phyloP scores from a whole-genome alignment of 1,140 invertebrate species.

The Stegodyphus dumicola region DNA sequence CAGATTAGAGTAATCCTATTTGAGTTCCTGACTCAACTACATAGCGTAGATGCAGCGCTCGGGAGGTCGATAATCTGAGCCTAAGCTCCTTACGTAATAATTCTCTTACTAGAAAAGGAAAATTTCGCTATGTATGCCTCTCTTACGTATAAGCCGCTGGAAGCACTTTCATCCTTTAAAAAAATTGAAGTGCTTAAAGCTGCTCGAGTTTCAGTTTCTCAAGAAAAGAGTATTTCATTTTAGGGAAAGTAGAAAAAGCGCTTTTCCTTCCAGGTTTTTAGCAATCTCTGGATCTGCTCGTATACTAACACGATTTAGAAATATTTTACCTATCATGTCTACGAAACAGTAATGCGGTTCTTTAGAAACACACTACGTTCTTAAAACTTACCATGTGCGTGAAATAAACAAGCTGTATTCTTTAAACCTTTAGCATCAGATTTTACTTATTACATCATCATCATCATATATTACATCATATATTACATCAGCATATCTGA shows the following conservation, averaged over 20 bases:
- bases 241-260: not conserved
- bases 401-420: too few relatives aligned
- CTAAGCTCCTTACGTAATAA: conserved; percentile 54
- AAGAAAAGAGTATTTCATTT: not conserved
- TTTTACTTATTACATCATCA: too few relatives aligned
- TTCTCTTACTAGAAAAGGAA: conserved; percentile 15
- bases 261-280: not conserved
- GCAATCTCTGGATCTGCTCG: too few relatives aligned
- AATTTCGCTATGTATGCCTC: not conserved
- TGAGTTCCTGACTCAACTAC: conserved; percentile 36
- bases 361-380: too few relatives aligned
- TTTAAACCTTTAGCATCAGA: too few relatives aligned
- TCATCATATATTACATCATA: too few relatives aligned
- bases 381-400: too few relatives aligned
- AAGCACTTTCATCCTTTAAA: not conserved
- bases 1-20: conserved; percentile 56
- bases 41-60: not conserved
- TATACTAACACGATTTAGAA: too few relatives aligned
- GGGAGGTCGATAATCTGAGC: conserved; percentile 29
- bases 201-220: not conserved
- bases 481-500: too few relatives aligned
- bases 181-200: not conserved
- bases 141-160: not conserved
- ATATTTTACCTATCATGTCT: too few relatives aligned
- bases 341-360: too few relatives aligned